Evolutionary conservation across 2,888 invertebrate genomes (phyloP), one percentile per base, ranked within the genome.

Genomic region (Lobophora halterata): DNA sequence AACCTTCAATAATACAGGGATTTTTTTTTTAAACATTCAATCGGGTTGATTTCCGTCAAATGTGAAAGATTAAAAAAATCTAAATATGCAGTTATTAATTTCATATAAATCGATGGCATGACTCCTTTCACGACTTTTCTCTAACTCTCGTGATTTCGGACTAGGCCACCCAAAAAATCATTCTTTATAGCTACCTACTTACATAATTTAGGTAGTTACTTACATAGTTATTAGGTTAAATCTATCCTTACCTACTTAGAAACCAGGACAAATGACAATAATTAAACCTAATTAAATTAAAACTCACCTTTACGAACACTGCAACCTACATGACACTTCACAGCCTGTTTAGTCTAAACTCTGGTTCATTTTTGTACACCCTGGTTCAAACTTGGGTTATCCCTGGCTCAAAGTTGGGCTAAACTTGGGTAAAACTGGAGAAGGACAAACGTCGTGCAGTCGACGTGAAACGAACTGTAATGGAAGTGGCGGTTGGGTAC

Each of bases 401-500:
- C 6, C 10, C 8, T 19, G 10, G 25, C 26, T 27, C 26, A 34
- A 26, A 20, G 5, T 5, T 28, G 16, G 14, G 4, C 8, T 8
- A 35, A 14, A 14, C 14, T 33, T 27, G 2, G 20, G 20, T 6
- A 13, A 21, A 21, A 5, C n/a, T 6, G 16, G 34, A 29, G 38
- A 46, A 46, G 20, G 40, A 43, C 36, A 30, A 47, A 58, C 65
- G 68, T 58, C 58, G 49, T 37, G 38, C 46, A 38, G 29, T 40
- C 40, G 47, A 59, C 61, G 58, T 53, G 55, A 49, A 58, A 65
- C 73, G 61, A 62, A 63, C 65, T 64, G 69, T 66, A 85, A 75
- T 82, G 82, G 63, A 62, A 63, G 64, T 64, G 67, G 76, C 78
- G 79, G 81, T 73, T 81, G n/a, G 75, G 61, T 63, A 58, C 71